A percentile compares a stretch with the other conserved stretches of the same genome.
Conservation (phyloP, 2,888 invertebrate species). For the Artemia sp. region DNA sequence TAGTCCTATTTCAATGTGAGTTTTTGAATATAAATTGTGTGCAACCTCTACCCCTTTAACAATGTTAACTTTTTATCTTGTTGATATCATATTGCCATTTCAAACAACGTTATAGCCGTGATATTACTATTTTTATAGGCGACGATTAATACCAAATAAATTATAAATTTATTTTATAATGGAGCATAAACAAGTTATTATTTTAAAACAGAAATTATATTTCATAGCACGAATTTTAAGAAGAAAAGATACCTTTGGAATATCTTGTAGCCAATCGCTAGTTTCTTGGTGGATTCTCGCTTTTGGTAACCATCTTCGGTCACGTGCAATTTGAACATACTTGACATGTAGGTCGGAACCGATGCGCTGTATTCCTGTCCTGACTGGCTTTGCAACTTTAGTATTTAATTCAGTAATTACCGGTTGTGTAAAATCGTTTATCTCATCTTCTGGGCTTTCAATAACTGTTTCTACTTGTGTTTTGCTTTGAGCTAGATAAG, state of each 20-base stretch:
- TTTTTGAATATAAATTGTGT: no score
- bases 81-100: no score
- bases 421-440: background rate
- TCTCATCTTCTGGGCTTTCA: background rate
- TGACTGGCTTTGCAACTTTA: conserved; percentile 4
- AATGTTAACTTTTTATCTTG: no score
- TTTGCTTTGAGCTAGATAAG: background rate
- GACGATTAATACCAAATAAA: no score
- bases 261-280: conserved; percentile 7
- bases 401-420: conserved; percentile 1
- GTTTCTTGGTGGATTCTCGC: conserved; percentile 6
- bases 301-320: conserved; percentile 5
- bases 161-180: no score
- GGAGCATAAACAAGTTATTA: no score
- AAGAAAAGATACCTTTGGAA: background rate
- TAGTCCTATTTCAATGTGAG: no score
- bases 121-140: no score
- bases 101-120: no score
- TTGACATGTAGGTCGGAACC: conserved; percentile 5
- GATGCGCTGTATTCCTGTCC: background rate
- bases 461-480: background rate
- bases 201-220: no score
- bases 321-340: conserved; percentile 10
- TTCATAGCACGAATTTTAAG: no score
- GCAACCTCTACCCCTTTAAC: no score